Percentiles rank a stretch among this genome's conserved stretches.
These are phyloP conservation scores for Caenorhabditis zanzibari DNA, from an alignment of 2,888 invertebrate genomes.

Conservation along the genomic window DNA sequence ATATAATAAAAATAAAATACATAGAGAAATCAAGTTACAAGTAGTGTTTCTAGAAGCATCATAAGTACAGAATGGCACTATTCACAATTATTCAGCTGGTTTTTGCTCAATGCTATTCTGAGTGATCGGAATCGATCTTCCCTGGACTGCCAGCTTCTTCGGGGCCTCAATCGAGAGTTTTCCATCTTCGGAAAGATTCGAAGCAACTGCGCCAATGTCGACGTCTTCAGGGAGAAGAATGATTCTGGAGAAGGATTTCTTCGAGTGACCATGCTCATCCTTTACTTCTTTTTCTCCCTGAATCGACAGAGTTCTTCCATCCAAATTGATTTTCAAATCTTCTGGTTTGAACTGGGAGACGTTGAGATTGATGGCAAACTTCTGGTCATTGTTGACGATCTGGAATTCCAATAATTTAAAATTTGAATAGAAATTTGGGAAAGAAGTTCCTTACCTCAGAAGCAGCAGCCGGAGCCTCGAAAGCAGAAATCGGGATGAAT, in stretches of 20 bases:
- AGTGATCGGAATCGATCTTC: conserved; percentile 44
- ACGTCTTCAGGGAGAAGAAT: conserved; percentile 65
- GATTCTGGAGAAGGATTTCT: conserved; percentile 53
- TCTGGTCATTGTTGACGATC: conserved; percentile 37
- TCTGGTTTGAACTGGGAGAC: conserved; percentile 66
- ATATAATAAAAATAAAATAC: background rate
- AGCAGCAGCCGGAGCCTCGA: conserved; percentile 8
- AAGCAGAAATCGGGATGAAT: conserved; percentile 19
- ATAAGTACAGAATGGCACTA: background rate
- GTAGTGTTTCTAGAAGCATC: background rate
- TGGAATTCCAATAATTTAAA: background rate
- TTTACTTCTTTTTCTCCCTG: conserved; percentile 55
- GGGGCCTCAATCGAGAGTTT: conserved; percentile 64
- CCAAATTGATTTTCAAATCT: conserved; percentile 60
- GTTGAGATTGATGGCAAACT: conserved; percentile 52
- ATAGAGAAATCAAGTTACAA: background rate
- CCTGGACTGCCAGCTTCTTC: conserved; percentile 43
- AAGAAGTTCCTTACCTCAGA: conserved; percentile 35
- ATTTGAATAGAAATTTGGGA: background rate
- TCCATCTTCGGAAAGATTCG: conserved; percentile 55
- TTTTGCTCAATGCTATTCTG: conserved; percentile 22
- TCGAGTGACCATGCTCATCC: conserved; percentile 43
- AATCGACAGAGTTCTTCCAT: conserved; percentile 54
- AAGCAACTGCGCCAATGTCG: conserved; percentile 51
- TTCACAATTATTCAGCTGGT: conserved; percentile 23